Evolutionary conservation across 2,113 vertebrate species (phyloP).

Genomic region (Cisticola juncidis): DNA sequence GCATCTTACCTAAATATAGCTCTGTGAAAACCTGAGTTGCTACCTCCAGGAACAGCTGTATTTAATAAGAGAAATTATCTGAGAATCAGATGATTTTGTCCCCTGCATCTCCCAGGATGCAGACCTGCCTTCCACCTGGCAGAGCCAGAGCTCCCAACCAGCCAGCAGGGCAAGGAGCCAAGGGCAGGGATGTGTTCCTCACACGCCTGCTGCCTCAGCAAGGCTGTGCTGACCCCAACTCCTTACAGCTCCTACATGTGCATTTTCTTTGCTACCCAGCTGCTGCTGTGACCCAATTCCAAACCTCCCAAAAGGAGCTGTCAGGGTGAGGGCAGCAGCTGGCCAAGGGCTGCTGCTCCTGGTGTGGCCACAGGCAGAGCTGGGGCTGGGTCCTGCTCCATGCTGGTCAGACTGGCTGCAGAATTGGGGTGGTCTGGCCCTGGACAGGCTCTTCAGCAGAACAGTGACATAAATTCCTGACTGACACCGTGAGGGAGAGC

Average conservation of each 20-base stretch:
- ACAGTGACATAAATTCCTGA: neutral
- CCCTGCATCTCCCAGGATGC: neutral
- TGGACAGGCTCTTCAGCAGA: neutral
- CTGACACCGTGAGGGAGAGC: neutral
- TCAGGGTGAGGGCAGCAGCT: neutral
- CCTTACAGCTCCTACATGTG: rapidly evolving
- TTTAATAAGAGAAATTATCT: neutral
- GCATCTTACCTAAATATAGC: neutral
- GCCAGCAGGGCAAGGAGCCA: conserved; percentile 17
- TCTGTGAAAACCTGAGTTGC: neutral
- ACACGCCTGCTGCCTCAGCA: neutral
- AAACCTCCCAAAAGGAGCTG: neutral
- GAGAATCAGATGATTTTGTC: neutral
- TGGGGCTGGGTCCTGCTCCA: neutral
- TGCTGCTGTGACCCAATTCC: neutral
- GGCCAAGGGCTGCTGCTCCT: neutral
- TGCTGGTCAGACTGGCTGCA: neutral
- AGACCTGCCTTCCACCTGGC: neutral
- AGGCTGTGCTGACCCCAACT: neutral
- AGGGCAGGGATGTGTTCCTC: neutral
- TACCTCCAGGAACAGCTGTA: neutral
- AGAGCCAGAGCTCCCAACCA: neutral
- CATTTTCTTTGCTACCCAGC: neutral
- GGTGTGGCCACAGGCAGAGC: neutral
- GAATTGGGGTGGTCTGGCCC: neutral